Base-by-base conservation (phyloP, 37 sponge, comb jelly and placozoan genomes). In the Chondrilla cf. caribensis region DNA sequence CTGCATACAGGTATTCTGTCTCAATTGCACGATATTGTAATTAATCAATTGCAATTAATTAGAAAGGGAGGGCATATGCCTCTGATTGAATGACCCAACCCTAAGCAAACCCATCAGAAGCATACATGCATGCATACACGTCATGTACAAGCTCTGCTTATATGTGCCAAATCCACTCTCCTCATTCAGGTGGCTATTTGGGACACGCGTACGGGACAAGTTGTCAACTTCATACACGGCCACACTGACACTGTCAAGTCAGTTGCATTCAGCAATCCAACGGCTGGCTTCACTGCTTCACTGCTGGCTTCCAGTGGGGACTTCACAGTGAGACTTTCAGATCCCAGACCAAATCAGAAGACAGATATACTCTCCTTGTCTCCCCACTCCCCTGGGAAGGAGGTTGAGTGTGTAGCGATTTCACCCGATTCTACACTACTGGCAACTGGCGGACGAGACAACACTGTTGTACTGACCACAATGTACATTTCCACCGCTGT, bases 371-470 rank as follows among this genome's bases (percentile, higher is more conserved):
- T 90, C 18, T 54, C 65, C 26, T 55, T 77, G 18, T 85, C 83
- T 2, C 89, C 86, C 3, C 90, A 90, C 47, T 41, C 29, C 25
- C 44, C 68, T 64, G 92, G 92, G 17, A 94, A 87, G 83, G 95
- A 94, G 67, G 87, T 94, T 3, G 95, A 94, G 57, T 59, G 84
- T 1, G 92, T 94, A 6, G 64, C 78, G 7, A 86, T 94, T 31
- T 90, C 95, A 64, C 95, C 91, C 1, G 95, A 94, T 80, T 89
- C 91, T 15, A 84, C 90, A 21, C 62, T 90, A 28, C 60, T 94
- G 32, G 91, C 88, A 7, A 85, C 95, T 31, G 95, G 95, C 17
- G 95, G 89, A 21, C 62, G 95, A 54, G 95, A 94, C 79, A 88
- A 88, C 33, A 38, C 80, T 14, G 44, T 94, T n/a, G 89, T 88